Evolutionary conservation across 2,797 vertebrate species (phyloP).

Genomic region (Siniperca scherzeri): DNA sequence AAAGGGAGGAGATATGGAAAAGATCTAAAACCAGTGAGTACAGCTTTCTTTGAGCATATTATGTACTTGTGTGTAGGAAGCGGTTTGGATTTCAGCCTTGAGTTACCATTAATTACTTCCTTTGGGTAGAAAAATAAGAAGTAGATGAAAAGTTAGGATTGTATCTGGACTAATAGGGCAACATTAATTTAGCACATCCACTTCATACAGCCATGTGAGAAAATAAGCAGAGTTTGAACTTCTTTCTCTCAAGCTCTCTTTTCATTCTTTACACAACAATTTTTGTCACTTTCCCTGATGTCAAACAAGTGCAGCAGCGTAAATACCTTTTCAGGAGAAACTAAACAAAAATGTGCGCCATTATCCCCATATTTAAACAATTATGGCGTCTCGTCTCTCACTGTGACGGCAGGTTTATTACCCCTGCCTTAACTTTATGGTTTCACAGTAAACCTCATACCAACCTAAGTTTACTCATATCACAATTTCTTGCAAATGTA

Average conservation of each 20-base stretch:
- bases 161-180: background rate
- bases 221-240: background rate
- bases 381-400: background rate
- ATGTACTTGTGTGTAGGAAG: slow-evolving; percentile 11
- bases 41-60: slow-evolving; percentile 29
- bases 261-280: background rate
- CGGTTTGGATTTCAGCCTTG: slow-evolving; percentile 15
- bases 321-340: background rate
- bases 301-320: background rate
- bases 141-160: background rate
- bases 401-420: background rate
- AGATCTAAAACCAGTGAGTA: slow-evolving; percentile 19
- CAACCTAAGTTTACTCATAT: background rate
- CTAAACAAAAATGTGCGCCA: background rate
- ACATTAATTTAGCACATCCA: background rate
- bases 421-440: background rate
- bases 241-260: background rate
- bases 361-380: background rate
- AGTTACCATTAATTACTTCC: slow-evolving; percentile 8
- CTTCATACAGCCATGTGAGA: no score
- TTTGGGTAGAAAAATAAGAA: background rate
- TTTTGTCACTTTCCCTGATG: background rate
- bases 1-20: slow-evolving; percentile 40
- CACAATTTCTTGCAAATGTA: background rate
- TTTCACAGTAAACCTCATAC: background rate